Percentiles rank a stretch among this genome's conserved stretches.
These are phyloP conservation scores for Protobothrops mucrosquamatus DNA, from an alignment of 2,113 vertebrate genomes.

Conservation along the genomic window DNA sequence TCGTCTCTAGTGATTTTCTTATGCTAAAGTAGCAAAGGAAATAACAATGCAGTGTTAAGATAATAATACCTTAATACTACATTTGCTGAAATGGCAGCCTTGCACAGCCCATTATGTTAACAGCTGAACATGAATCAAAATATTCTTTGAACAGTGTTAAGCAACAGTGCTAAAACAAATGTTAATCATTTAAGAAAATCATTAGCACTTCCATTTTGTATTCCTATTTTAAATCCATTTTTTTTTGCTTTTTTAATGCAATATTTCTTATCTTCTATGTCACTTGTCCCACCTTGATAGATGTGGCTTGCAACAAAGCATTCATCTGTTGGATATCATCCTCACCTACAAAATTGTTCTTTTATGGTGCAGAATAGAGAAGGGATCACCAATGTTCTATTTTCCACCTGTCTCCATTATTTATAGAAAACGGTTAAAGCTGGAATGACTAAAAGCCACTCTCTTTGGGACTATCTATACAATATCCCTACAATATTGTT, in stretches of 20 bases:
- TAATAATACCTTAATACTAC: neutral
- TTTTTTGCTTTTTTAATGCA: neutral
- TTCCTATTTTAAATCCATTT: too few relatives aligned
- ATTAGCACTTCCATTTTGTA: neutral
- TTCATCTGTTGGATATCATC: neutral
- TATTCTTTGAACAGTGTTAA: neutral
- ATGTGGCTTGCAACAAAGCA: neutral
- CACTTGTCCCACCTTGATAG: neutral
- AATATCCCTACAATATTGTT: neutral
- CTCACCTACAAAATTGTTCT: neutral
- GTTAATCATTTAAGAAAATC: conserved; percentile 30
- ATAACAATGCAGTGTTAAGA: rapidly evolving
- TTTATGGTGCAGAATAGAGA: neutral
- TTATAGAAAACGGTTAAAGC: neutral
- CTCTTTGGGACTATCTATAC: neutral
- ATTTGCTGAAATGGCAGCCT: conserved; percentile 24
- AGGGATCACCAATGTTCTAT: neutral
- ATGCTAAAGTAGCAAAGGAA: neutral
- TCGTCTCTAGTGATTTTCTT: neutral
- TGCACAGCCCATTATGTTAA: neutral
- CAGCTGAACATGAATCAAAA: conserved; percentile 12
- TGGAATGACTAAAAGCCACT: neutral
- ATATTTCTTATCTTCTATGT: neutral
- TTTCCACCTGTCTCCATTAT: neutral
- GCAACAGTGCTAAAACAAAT: conserved; percentile 15